phyloP scores from a whole-genome alignment of 2,888 invertebrate species.

The Sipunculus nudus region DNA sequence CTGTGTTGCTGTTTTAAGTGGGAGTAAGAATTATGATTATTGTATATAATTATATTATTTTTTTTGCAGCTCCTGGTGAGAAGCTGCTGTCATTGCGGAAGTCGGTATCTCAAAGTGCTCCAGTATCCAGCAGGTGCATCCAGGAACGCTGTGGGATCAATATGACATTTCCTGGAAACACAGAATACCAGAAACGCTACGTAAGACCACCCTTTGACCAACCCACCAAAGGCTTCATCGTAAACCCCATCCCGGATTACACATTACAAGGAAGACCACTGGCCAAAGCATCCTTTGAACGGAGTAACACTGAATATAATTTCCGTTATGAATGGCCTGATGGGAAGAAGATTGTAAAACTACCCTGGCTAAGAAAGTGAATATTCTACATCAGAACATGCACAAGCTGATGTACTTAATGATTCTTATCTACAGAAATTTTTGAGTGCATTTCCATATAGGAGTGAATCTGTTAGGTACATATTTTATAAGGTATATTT shows the following conservation, averaged over 20 bases:
- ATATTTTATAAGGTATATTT: too few species aligned
- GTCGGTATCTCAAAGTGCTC: too few species aligned
- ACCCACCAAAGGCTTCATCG: conserved; percentile 51
- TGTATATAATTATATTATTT: too few species aligned
- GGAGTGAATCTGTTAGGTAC: too few species aligned
- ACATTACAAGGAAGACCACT: conserved; percentile 56
- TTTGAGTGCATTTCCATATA: too few species aligned
- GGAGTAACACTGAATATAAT: conserved; percentile 57
- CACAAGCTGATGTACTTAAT: too few species aligned
- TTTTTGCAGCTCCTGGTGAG: too few species aligned
- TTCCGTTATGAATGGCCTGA: conserved; percentile 63
- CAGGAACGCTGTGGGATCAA: conserved; percentile 66
- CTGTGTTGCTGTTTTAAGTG: too few species aligned
- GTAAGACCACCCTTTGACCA: conserved; percentile 44
- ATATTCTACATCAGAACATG: background rate
- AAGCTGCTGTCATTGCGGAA: too few species aligned
- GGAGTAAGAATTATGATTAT: too few species aligned
- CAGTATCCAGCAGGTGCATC: too few species aligned
- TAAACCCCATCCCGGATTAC: conserved; percentile 64
- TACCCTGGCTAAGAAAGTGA: conserved; percentile 59
- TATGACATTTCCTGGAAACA: conserved; percentile 59
- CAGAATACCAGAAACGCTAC: conserved; percentile 60
- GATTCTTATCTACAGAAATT: too few species aligned
- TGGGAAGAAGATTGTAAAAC: conserved; percentile 51
- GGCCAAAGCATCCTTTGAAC: conserved; percentile 27